Base-by-base conservation (phyloP, 92 coral and sea anemone genomes). In the Umimayanthus chanpuru region DNA sequence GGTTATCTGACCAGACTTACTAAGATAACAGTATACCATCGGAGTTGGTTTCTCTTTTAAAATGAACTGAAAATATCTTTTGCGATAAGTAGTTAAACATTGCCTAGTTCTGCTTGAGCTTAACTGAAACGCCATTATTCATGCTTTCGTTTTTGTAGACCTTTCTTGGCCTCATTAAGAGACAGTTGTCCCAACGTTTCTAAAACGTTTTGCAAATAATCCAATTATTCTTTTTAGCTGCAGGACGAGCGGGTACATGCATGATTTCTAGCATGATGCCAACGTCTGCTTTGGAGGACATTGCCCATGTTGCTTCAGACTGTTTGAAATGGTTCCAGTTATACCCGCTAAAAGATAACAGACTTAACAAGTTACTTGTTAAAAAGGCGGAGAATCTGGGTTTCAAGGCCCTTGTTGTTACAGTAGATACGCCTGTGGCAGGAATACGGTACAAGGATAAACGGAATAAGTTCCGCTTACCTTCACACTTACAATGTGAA, bases 401-500 rank as follows among this genome's bases (percentile, higher is more conserved):
- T 8, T 95, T 85, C 75, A 95, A 92, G 76, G 98, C 98, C 38
- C 66, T 95, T 36, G 94, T 91, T 3, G 14, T 95, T 23, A 86
- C 98, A 8, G 92, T 95, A 3, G 98, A 95, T 92, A 43, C 91
- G 28, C 78, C 91, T 12, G 58, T 53, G 11, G 7, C 21, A 15
- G 98, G 96, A 18, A 85, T 50, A 44, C 43, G 86, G 53, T 68
- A 82, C 64, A 43, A 49, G 9, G 77, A 68, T 18, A 68, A 66
- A 40, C 16, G 26, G 47, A 68, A 82, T 44, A 44, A 82, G 14
- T 25, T 66, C 32, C 55, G 16, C 23, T 12, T 82, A 66, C 86
- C 86, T 1, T 68, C 86, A 21, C 86, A 67, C 49, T 66, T 82
- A 18, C 12, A 32, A 10, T 82, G 86, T 82, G 61, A 40, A 20